Conservation (phyloP, 2,888 invertebrate species). For the Abscondita cerata region DNA sequence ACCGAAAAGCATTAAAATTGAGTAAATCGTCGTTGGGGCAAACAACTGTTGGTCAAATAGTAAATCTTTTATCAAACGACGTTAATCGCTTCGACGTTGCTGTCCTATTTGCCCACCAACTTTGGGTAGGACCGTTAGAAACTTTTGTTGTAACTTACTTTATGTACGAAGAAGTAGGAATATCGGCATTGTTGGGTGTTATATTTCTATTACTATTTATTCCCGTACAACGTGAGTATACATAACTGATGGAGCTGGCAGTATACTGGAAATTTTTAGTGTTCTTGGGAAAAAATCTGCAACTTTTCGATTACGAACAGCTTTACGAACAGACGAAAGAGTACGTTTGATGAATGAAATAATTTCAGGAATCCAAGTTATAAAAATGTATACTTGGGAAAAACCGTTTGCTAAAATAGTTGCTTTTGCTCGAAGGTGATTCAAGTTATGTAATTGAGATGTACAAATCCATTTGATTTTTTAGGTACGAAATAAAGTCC, state of each 20-base stretch:
- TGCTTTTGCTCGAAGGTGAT: conserved; percentile 65
- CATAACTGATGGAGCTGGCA: conserved; percentile 28
- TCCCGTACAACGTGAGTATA: conserved; percentile 57
- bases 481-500: conserved; percentile 59
- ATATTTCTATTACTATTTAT: conserved; percentile 60
- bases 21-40: conserved; percentile 78
- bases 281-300: conserved; percentile 76
- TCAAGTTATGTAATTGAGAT: too few relatives aligned
- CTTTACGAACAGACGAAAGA: conserved; percentile 77
- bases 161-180: conserved; percentile 65
- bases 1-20: conserved; percentile 68
- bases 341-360: conserved; percentile 7
- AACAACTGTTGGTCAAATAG: conserved; percentile 73
- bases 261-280: conserved; percentile 49
- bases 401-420: conserved; percentile 83
- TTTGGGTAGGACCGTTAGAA: conserved; percentile 83
- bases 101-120: conserved; percentile 79
- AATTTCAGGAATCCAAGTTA: background rate
- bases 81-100: conserved; percentile 86
- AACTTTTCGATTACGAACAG: conserved; percentile 75
- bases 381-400: conserved; percentile 91
- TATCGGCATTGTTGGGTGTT: conserved; percentile 63
- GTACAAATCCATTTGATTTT: too few relatives aligned
- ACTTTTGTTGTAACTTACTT: conserved; percentile 74
- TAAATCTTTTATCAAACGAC: conserved; percentile 77